phyloP scores from a whole-genome alignment of 2,888 invertebrate genomes.

The Pyrocoelia pectoralis region DNA sequence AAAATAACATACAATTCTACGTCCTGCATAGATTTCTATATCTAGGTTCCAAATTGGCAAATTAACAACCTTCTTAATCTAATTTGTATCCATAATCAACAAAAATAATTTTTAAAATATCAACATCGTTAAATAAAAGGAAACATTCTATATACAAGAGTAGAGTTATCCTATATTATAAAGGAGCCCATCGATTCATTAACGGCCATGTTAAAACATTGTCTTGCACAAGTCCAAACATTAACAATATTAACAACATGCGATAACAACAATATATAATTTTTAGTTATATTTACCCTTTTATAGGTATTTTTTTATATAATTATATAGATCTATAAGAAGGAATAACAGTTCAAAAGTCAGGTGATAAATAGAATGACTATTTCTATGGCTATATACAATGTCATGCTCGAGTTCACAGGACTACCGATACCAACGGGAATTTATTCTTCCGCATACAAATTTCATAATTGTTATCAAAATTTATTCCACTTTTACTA shows the following conservation, averaged over 20 bases:
- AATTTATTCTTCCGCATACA: conserved; percentile 30
- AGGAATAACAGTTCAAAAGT: conserved; percentile 52
- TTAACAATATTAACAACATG: conserved; percentile 63
- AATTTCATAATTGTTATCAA: conserved; percentile 48
- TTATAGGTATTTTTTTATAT: conserved; percentile 47
- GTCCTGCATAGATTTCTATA: conserved; percentile 48
- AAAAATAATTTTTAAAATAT: conserved; percentile 1
- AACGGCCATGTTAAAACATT: conserved; percentile 51
- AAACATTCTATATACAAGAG: background rate
- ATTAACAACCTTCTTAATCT: background rate
- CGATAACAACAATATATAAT: conserved; percentile 60
- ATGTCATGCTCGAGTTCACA: conserved; percentile 46
- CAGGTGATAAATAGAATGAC: conserved; percentile 48
- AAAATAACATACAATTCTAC: conserved; percentile 43
- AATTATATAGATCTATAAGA: conserved; percentile 52
- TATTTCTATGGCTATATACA: conserved; percentile 54
- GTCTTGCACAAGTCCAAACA: conserved; percentile 54
- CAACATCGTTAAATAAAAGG: background rate
- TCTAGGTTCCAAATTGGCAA: background rate
- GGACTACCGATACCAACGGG: conserved; percentile 25
- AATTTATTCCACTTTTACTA: conserved; percentile 29
- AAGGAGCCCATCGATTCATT: conserved; percentile 45
- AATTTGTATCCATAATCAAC: background rate
- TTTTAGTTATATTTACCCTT: conserved; percentile 46
- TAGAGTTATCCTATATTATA: conserved; percentile 4